Percentiles rank a stretch among this genome's conserved stretches.
phyloP scores from a whole-genome alignment of 53 echinoderm and acorn worm genomes.

The Holothuria scabra region DNA sequence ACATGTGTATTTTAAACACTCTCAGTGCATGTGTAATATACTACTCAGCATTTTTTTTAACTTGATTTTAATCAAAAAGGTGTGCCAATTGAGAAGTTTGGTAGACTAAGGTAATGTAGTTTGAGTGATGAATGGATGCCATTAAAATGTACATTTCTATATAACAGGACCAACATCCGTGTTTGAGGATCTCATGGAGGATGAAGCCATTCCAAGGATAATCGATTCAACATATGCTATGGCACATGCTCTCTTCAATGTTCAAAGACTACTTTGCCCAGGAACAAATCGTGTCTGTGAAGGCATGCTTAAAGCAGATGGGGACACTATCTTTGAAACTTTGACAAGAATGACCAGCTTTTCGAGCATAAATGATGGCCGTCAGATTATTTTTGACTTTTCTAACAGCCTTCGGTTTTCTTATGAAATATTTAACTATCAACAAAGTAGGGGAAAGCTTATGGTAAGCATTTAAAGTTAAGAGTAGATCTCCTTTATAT shows the following conservation, averaged over 20 bases:
- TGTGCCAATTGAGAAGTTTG: too few species aligned
- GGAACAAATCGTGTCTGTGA: slow-evolving; percentile 1
- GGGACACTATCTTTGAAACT: slow-evolving; percentile 15
- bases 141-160: too few species aligned
- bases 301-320: neutral
- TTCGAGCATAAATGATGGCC: slow-evolving; percentile 6
- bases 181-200: neutral
- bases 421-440: slow-evolving; percentile 10
- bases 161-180: too few species aligned
- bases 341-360: neutral
- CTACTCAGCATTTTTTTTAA: too few species aligned
- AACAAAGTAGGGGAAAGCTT: neutral
- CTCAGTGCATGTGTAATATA: too few species aligned
- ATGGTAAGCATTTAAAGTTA: neutral
- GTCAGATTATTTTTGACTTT: slow-evolving; percentile 3
- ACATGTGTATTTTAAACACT: too few species aligned
- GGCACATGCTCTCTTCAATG: neutral
- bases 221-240: slow-evolving; percentile 23
- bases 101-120: too few species aligned
- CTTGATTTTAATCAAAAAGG: too few species aligned
- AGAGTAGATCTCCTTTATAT: too few species aligned
- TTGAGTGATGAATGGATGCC: too few species aligned
- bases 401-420: neutral
- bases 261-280: neutral
- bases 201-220: slow-evolving; percentile 7